Conservation (phyloP, 2,113 vertebrate genomes). For the Brachypteracias leptosomus region DNA sequence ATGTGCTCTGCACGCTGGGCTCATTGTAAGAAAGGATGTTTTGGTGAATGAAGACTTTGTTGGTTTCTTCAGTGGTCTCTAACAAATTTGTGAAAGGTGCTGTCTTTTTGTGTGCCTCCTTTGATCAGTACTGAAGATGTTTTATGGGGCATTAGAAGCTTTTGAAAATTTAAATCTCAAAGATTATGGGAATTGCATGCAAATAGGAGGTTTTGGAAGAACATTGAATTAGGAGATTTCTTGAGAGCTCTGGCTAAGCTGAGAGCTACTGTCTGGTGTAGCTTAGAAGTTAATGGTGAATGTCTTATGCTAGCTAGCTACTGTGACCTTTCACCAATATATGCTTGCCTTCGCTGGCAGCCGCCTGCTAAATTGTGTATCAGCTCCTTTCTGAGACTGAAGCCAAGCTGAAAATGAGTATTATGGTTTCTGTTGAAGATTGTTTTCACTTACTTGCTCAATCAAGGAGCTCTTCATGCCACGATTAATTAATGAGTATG, state of each 20-base stretch:
- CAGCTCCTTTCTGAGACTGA: background rate
- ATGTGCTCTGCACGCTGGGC: rapidly evolving
- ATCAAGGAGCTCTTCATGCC: background rate
- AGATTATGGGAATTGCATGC: background rate
- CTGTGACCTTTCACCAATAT: background rate
- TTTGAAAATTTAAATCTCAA: background rate
- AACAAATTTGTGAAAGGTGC: background rate
- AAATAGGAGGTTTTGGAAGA: background rate
- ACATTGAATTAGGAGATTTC: background rate
- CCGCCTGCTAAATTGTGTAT: background rate
- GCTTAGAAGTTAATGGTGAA: background rate
- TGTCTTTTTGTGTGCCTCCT: background rate
- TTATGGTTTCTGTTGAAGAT: background rate
- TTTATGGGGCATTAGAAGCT: background rate
- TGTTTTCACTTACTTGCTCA: background rate
- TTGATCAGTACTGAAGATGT: background rate
- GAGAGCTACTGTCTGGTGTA: background rate
- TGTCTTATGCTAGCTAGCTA: background rate
- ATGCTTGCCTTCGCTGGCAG: background rate
- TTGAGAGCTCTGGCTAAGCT: background rate
- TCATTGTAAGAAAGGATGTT: background rate
- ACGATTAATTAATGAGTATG: background rate
- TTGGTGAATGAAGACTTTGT: background rate
- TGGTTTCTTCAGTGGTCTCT: background rate
- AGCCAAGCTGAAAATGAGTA: background rate